phyloP scores from a whole-genome alignment of 2,113 vertebrate species.

The Ailurus styani region DNA sequence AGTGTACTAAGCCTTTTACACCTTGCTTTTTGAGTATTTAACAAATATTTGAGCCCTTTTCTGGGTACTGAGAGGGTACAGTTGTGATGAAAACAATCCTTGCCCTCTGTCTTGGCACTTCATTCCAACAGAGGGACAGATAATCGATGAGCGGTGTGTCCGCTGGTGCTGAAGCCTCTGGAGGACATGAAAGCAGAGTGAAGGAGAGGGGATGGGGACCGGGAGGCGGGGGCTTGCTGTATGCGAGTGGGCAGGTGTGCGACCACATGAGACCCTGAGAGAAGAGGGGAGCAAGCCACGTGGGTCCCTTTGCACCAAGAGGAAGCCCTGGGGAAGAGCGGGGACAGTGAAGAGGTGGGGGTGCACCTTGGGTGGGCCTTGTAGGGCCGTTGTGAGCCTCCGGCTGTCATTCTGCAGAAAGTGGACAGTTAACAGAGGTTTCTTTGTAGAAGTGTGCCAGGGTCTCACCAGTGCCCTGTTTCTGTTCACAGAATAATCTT shows the following conservation, averaged over 20 bases:
- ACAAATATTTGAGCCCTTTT: neutral
- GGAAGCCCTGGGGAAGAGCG: neutral
- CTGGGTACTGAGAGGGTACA: neutral
- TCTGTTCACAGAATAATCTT: neutral
- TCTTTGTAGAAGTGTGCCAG: neutral
- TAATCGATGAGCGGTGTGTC: neutral
- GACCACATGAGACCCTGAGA: neutral
- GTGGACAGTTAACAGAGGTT: neutral
- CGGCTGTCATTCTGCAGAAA: neutral
- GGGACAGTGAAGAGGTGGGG: too few species aligned
- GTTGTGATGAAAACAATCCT: neutral
- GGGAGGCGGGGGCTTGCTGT: neutral
- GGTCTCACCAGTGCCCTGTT: neutral
- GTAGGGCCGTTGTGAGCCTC: neutral
- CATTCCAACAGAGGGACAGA: neutral
- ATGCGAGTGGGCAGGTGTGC: neutral
- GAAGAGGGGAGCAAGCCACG: neutral
- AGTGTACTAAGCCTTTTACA: neutral
- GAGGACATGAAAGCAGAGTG: neutral
- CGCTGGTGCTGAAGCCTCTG: neutral
- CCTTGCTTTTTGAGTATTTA: neutral
- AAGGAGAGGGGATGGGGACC: neutral
- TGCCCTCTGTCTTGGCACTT: neutral
- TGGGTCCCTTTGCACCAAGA: neutral
- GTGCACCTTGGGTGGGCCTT: accelerated